Conservation (phyloP, 2,797 vertebrate species). For the Champsocephalus gunnari region DNA sequence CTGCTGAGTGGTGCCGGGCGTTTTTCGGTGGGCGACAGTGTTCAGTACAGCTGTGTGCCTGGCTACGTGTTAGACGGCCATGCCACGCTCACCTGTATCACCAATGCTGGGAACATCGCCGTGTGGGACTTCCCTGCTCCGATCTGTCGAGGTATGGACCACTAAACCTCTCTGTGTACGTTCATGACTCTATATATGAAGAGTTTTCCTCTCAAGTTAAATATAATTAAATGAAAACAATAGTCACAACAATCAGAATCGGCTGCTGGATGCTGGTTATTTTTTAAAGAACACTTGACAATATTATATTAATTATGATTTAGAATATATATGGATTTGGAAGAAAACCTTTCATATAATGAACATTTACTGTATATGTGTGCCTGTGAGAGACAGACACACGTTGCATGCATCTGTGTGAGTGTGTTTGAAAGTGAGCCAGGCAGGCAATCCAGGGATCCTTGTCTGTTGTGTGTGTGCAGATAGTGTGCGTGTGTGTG, state of each 20-base stretch:
- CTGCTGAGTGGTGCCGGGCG: slow-evolving; percentile 69
- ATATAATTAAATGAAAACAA: not conserved
- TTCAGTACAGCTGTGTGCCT: slow-evolving; percentile 77
- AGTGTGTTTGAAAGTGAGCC: not conserved
- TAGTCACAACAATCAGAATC: not conserved
- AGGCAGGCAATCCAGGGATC: slow-evolving; percentile 20
- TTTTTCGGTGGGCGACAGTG: slow-evolving; percentile 74
- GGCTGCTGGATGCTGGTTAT: not conserved
- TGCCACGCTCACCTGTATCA: slow-evolving; percentile 78
- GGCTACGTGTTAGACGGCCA: slow-evolving; percentile 81
- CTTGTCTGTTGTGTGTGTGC: slow-evolving; percentile 13
- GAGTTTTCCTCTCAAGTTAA: slow-evolving; percentile 51
- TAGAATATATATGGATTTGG: not conserved
- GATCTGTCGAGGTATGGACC: slow-evolving; percentile 77
- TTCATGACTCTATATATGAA: slow-evolving; percentile 45
- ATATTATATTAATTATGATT: not conserved
- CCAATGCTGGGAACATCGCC: slow-evolving; percentile 76
- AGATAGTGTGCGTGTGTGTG: not conserved
- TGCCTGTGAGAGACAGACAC: slow-evolving; percentile 51
- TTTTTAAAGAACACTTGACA: not conserved
- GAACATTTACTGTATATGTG: slow-evolving; percentile 3
- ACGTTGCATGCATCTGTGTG: slow-evolving; percentile 23
- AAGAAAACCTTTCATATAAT: slow-evolving; percentile 53
- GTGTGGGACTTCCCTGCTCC: slow-evolving; percentile 83
- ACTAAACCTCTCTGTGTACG: slow-evolving; percentile 18